Percentiles rank a stretch among this genome's conserved stretches.
Conservation (phyloP, 2,797 vertebrate genomes). For the Phrynocephalus vlangalii region DNA sequence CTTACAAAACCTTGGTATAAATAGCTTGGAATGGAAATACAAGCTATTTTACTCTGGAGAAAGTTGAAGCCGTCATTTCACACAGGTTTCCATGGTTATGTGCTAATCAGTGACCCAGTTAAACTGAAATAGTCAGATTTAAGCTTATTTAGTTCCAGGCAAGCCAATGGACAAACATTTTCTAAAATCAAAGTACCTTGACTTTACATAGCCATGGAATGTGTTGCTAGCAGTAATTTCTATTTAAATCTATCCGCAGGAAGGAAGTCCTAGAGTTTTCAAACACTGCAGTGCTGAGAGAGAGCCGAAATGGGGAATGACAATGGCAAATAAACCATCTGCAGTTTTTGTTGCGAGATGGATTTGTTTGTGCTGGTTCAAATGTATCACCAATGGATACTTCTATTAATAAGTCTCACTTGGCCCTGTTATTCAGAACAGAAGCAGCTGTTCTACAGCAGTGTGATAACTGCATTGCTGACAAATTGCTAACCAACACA, state of each 20-base stretch:
- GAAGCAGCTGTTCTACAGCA: background rate
- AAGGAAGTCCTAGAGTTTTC: background rate
- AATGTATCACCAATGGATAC: too few species aligned
- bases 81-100: conserved; percentile 38
- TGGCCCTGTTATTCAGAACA: background rate
- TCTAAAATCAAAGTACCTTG: conserved; percentile 6
- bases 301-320: background rate
- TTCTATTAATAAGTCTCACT: too few species aligned
- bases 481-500: background rate
- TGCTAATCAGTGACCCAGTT: conserved; percentile 23
- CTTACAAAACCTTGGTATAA: background rate
- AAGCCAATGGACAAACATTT: background rate
- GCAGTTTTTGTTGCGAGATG: background rate
- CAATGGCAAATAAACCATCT: background rate
- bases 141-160: background rate
- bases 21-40: background rate
- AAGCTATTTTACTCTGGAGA: conserved; percentile 12
- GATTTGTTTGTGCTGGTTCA: background rate
- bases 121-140: conserved; percentile 6
- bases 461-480: background rate
- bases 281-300: background rate
- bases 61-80: conserved; percentile 1
- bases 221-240: background rate
- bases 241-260: background rate
- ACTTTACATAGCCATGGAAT: background rate